A percentile compares a stretch with the other conserved stretches of the same genome.
These are phyloP conservation scores for Mus spicilegus DNA, from an alignment of 2,113 vertebrate genomes.

Conservation along the genomic window DNA sequence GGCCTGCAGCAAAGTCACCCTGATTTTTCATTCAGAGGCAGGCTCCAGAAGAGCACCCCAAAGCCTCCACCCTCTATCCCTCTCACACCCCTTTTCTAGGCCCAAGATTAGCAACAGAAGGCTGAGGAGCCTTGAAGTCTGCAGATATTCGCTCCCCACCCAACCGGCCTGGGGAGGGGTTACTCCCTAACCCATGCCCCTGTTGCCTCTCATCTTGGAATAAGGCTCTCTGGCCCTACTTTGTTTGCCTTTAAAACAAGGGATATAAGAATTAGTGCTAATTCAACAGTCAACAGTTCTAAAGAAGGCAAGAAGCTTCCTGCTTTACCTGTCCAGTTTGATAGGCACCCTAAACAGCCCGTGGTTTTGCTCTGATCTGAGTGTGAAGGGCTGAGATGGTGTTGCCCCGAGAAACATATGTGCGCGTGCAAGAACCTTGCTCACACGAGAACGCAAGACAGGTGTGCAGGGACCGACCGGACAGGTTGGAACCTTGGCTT, in stretches of 20 bases:
- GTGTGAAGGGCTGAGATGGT: neutral
- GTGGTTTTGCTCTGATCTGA: neutral
- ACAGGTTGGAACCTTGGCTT: neutral
- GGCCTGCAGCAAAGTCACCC: neutral
- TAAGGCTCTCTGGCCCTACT: neutral
- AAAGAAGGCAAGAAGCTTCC: neutral
- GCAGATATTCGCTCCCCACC: neutral
- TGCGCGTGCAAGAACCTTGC: neutral
- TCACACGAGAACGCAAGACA: neutral
- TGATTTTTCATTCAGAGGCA: neutral
- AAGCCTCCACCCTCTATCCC: neutral
- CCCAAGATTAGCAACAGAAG: neutral
- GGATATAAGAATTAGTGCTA: neutral
- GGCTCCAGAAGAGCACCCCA: neutral
- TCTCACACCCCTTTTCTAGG: neutral
- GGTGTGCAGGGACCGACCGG: neutral
- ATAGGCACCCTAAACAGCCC: neutral
- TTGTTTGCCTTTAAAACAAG: constrained; percentile 45
- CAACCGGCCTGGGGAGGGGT: no score
- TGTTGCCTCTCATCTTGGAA: neutral
- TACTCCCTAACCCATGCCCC: neutral
- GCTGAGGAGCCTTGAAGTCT: neutral
- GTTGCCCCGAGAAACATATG: neutral
- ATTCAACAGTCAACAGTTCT: neutral
- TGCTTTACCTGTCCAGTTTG: neutral